These are phyloP conservation scores for crab-eating macaque (Macaca fascicularis) DNA, from an alignment of 2,113 vertebrate species.

Conservation along the genomic window T2T-MFA8v1.1 NC_088381.1:128624501-128625000, in stretches of 20 bases:
- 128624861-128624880: conserved; percentile 1
- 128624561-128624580: conserved; percentile 47
- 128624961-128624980: not conserved
- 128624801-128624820: conserved; percentile 44
- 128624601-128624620: not conserved
- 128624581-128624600: not conserved
- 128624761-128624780: conserved; percentile 27
- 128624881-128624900: conserved; percentile 2
- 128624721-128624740: conserved; percentile 35
- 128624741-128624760: conserved; percentile 12
- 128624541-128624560: conserved; percentile 51
- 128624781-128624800: conserved; percentile 44
- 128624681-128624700: conserved; percentile 49
- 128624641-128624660: conserved; percentile 9
- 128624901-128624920: conserved; percentile 20
- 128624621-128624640: conserved; percentile 9
- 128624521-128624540: conserved; percentile 2
- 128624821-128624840: conserved; percentile 13
- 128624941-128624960: not conserved
- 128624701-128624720: conserved; percentile 60
- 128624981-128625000: not conserved
- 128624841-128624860: conserved; percentile 29
- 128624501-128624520: conserved; percentile 31
- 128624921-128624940: not conserved
- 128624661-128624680: not conserved